phyloP scores from a whole-genome alignment of 2,113 vertebrate species.

The Ageneiosus marmoratus region DNA sequence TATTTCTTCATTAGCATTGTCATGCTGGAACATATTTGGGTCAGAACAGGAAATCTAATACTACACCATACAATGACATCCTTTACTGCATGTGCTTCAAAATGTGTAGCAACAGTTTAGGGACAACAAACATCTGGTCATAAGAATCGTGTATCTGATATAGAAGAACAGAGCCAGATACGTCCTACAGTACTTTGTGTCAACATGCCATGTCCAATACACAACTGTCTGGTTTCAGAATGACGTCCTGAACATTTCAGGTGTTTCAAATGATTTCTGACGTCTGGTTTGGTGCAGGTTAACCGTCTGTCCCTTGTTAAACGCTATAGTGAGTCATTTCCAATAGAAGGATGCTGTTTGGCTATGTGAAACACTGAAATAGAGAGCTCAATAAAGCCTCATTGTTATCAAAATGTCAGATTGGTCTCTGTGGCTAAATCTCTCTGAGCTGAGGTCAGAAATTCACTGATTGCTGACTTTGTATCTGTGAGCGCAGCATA shows the following conservation, averaged over 20 bases:
- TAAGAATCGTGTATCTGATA: background rate
- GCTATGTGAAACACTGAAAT: background rate
- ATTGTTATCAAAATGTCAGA: slow-evolving; percentile 42
- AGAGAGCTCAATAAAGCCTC: slow-evolving; percentile 15
- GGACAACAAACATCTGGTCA: background rate
- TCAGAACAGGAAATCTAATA: background rate
- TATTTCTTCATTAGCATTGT: background rate
- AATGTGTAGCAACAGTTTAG: background rate
- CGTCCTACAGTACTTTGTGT: background rate
- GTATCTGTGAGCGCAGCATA: background rate
- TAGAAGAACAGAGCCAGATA: background rate
- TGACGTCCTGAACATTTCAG: background rate
- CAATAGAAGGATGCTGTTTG: slow-evolving; percentile 16
- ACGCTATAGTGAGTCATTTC: background rate
- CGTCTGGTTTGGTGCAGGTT: slow-evolving; percentile 2
- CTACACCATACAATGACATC: background rate
- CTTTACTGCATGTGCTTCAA: background rate
- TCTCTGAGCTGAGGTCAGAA: slow-evolving; percentile 39
- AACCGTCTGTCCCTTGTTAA: background rate
- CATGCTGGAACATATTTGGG: background rate
- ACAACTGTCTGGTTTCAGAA: background rate
- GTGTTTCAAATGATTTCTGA: background rate
- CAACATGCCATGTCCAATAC: background rate
- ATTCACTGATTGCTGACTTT: slow-evolving; percentile 27
- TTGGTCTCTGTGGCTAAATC: slow-evolving; percentile 42